Evolutionary conservation across 2,888 invertebrate species (phyloP), one percentile per base, ranked within the genome.

Genomic region (Tetragonula carbonaria): DNA sequence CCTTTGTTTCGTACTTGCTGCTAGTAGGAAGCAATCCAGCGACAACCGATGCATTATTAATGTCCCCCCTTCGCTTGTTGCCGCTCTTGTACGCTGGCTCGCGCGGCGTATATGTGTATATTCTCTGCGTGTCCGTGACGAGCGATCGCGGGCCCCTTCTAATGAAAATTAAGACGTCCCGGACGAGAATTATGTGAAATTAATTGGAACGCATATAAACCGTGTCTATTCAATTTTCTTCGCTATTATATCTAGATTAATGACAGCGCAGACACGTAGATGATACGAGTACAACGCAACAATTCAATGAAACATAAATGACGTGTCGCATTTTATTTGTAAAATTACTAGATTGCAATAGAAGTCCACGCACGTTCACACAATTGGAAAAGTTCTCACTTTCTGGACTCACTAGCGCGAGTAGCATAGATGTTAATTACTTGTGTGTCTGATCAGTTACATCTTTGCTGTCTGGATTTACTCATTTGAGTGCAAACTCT

Each of bases 31-130:
- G 88, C 89, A 79, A 88, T 80, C 84, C 86, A 86, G 86, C 86
- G 91, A 89, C 91, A 85, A 89, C 84, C 91, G 89, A 93, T 93
- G 93, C 92, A 92, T 93, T 93, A 92, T 93, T 92, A 91, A 93
- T 93, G 92, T 89, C 84, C 88, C 89, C 89, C 88, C 68, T 80
- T 87, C 87, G 88, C 86, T 90, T 87, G 90, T 92, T 91, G 87
- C 88, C 87, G 88, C 87, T 89, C 80, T 85, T 82, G 89, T 89
- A 91, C 21, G 21, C 88, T 88, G 89, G 86, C 86, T 83, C 90
- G 82, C 74, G 83, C 86, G 86, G 82, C 76, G 81, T 87, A 81
- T 88, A 87, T 85, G 8, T 11, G 45, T 88, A 87, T 86, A 84
- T 84, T 82, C 89, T 82, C 84, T 63, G 86, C 87, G 87, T 74